A percentile compares a stretch with the other conserved stretches of the same genome.
Evolutionary conservation across 1,140 invertebrate genomes (phyloP).

Genomic region (Drosophila sproati): DNA sequence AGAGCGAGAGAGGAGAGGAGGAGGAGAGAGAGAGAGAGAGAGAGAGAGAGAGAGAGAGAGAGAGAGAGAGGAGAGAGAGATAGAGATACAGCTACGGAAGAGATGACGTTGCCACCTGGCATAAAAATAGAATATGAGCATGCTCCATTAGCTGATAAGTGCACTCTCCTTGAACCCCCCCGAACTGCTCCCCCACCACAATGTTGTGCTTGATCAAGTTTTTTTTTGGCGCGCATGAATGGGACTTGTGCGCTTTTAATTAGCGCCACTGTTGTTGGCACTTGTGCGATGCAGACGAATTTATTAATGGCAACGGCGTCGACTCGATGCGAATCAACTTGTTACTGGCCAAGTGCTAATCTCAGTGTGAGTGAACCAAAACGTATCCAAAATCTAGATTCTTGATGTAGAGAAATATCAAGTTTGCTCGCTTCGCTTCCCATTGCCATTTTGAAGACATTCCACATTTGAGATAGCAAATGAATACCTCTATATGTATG

Average conservation of each 20-base stretch:
- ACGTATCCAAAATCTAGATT: no score
- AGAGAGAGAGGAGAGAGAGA: background rate
- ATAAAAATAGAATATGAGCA: slow-evolving; percentile 22
- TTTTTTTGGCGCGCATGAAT: slow-evolving; percentile 15
- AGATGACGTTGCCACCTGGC: slow-evolving; percentile 39
- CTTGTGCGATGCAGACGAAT: slow-evolving; percentile 9
- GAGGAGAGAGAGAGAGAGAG: background rate
- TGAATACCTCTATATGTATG: no score
- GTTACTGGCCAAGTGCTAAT: background rate
- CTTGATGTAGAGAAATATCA: no score
- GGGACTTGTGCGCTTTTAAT: slow-evolving; percentile 54
- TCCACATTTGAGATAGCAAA: no score
- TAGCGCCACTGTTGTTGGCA: slow-evolving; percentile 56
- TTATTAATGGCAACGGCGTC: slow-evolving; percentile 16
- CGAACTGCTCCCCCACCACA: background rate
- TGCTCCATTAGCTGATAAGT: slow-evolving; percentile 20
- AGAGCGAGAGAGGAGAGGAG: background rate
- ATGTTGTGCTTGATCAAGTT: background rate
- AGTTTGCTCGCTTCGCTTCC: no score
- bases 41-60: background rate
- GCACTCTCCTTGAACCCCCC: background rate
- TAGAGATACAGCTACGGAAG: background rate
- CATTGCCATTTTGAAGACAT: no score
- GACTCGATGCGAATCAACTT: slow-evolving; percentile 1
- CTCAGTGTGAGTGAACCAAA: background rate